phyloP scores from a whole-genome alignment of 2,797 vertebrate genomes.

The Siniperca obscura region DNA sequence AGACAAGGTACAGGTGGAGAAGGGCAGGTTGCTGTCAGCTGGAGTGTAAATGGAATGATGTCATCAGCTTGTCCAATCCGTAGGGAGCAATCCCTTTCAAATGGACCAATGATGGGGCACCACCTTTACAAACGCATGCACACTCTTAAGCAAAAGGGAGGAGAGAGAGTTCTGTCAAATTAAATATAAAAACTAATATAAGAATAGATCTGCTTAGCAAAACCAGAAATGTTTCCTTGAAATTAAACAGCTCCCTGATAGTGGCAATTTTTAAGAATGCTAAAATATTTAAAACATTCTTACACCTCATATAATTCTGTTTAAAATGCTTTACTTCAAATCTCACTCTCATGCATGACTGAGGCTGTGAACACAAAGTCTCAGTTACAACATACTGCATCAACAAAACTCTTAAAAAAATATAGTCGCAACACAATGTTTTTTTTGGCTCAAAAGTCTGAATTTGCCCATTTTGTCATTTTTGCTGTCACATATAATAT shows the following conservation, averaged over 20 bases:
- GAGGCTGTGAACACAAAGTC: not conserved
- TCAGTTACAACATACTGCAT: not conserved
- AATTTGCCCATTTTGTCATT: not conserved
- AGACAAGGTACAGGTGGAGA: not conserved
- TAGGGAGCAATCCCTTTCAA: not conserved
- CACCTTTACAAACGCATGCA: not conserved
- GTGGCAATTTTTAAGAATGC: not conserved
- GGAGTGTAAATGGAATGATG: not conserved
- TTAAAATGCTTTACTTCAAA: constrained; percentile 5
- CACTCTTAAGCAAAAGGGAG: not conserved
- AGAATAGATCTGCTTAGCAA: not conserved
- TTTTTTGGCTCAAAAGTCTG: not conserved
- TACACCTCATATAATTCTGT: not conserved
- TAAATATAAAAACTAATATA: not conserved
- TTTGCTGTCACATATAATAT: not conserved
- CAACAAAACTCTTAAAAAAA: not conserved
- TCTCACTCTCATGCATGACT: not conserved
- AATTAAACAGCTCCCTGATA: not conserved
- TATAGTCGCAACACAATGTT: not conserved
- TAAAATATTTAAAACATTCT: constrained; percentile 3
- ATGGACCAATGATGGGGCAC: not conserved
- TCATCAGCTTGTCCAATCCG: constrained; percentile 1
- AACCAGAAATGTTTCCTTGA: not conserved
- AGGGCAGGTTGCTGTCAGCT: not conserved
- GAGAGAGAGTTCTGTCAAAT: not conserved